A percentile compares a stretch with the other conserved stretches of the same genome.
phyloP scores from a whole-genome alignment of 64 coral and sea anemone species.

The Actinia tenebrosa region DNA sequence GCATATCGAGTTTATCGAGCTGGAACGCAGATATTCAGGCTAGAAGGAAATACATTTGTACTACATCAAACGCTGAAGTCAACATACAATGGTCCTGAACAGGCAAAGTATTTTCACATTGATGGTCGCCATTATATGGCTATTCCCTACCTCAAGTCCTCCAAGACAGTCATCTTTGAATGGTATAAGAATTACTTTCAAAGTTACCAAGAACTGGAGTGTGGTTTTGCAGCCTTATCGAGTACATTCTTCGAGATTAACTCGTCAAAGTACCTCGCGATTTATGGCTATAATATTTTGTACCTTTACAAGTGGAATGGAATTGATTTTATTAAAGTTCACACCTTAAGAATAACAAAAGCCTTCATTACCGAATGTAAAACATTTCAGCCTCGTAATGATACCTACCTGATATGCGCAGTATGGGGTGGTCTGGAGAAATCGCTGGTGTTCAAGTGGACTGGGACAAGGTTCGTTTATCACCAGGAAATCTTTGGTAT shows the following conservation, averaged over 20 bases:
- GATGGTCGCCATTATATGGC: slow-evolving; percentile 5
- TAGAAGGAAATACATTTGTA: background rate
- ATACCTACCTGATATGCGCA: slow-evolving; percentile 28
- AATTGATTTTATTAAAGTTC: background rate
- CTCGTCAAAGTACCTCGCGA: background rate
- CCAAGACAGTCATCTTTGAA: background rate
- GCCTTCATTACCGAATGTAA: background rate
- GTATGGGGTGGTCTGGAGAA: slow-evolving; percentile 15
- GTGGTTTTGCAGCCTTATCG: background rate
- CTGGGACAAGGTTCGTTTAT: background rate
- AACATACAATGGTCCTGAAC: background rate
- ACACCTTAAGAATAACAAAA: background rate
- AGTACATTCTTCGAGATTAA: background rate
- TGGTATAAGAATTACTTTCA: background rate
- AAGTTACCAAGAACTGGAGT: background rate
- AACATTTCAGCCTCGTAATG: background rate
- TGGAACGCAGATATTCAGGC: slow-evolving; percentile 1
- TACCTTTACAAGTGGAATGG: background rate
- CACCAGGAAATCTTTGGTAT: background rate
- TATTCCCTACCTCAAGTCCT: background rate
- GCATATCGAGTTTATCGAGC: background rate
- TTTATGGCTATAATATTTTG: background rate
- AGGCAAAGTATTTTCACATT: background rate
- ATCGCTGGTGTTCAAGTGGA: slow-evolving; percentile 21
- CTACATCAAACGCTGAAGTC: background rate